These are phyloP conservation scores for Pogona vitticeps DNA, from an alignment of 2,113 vertebrate species.

Conservation along the genomic window DNA sequence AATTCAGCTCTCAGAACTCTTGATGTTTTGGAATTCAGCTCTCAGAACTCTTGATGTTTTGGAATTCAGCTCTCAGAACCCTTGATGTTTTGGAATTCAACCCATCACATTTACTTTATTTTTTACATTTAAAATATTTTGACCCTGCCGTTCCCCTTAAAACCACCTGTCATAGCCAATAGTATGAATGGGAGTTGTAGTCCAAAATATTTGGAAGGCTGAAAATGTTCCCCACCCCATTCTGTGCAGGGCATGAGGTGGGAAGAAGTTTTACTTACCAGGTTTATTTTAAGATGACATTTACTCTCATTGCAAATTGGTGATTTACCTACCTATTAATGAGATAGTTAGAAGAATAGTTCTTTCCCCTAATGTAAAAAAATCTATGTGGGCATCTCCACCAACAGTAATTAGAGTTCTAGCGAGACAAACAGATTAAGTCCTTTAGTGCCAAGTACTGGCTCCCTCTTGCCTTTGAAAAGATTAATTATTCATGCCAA, in stretches of 20 bases:
- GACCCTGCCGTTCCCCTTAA: too few species aligned
- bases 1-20: too few species aligned
- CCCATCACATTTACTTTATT: too few species aligned
- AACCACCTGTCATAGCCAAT: too few species aligned
- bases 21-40: too few species aligned
- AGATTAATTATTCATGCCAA: constrained; percentile 14
- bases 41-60: too few species aligned
- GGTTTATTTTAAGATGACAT: constrained; percentile 29
- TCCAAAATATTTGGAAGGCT: too few species aligned
- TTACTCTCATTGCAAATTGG: constrained; percentile 49
- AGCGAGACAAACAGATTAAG: constrained; percentile 5
- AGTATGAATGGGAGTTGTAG: too few species aligned
- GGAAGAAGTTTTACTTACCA: constrained; percentile 36
- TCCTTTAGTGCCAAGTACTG: constrained; percentile 40
- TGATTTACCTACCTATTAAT: constrained; percentile 41
- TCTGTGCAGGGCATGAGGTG: constrained; percentile 7
- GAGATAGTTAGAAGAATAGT: constrained; percentile 33
- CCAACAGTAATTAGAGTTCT: constrained; percentile 36
- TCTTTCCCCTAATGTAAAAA: background rate
- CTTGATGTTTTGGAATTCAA: too few species aligned
- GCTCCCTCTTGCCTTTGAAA: background rate
- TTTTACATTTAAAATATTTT: too few species aligned
- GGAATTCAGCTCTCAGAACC: too few species aligned
- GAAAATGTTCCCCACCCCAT: too few species aligned
- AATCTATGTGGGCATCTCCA: constrained; percentile 31